Percentiles rank a stretch among this genome's conserved stretches.
Evolutionary conservation across 2,888 invertebrate species (phyloP).

Genomic region (Acanthacorydalis orientalis): DNA sequence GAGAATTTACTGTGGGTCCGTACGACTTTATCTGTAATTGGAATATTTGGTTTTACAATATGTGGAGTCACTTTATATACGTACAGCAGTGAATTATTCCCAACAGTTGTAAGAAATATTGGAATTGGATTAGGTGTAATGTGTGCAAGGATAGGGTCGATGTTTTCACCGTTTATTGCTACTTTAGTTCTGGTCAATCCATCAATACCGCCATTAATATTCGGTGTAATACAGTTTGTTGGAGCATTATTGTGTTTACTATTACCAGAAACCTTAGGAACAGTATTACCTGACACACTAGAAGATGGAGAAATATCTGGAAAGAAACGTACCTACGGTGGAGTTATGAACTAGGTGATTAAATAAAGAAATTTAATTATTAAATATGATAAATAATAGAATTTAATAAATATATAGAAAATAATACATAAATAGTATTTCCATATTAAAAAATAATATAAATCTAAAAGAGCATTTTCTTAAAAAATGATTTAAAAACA

Average conservation of each 20-base stretch:
- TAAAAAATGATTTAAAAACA: too few species aligned
- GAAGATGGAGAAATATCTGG: conserved; percentile 58
- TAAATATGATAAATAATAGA: neutral
- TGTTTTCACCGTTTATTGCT: conserved; percentile 68
- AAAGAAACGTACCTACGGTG: conserved; percentile 17
- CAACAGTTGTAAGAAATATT: conserved; percentile 73
- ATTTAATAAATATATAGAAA: neutral
- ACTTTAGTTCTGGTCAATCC: conserved; percentile 34
- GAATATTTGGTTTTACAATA: conserved; percentile 66
- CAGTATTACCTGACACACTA: conserved; percentile 60
- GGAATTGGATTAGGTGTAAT: conserved; percentile 77
- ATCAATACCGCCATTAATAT: conserved; percentile 54
- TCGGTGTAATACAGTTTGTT: conserved; percentile 50
- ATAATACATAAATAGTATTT: neutral
- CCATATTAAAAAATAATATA: too few species aligned
- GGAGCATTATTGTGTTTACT: conserved; percentile 49
- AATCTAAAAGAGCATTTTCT: too few species aligned
- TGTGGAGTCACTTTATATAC: conserved; percentile 75
- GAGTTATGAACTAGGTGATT: neutral
- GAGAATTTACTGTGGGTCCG: conserved; percentile 33
- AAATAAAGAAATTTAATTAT: neutral
- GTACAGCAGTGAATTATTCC: conserved; percentile 76
- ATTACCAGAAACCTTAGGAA: conserved; percentile 64
- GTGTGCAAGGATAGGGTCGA: conserved; percentile 57
- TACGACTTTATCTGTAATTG: conserved; percentile 50